Base-by-base conservation (phyloP, 2,113 vertebrate genomes). In the Tringa solitaria region DNA sequence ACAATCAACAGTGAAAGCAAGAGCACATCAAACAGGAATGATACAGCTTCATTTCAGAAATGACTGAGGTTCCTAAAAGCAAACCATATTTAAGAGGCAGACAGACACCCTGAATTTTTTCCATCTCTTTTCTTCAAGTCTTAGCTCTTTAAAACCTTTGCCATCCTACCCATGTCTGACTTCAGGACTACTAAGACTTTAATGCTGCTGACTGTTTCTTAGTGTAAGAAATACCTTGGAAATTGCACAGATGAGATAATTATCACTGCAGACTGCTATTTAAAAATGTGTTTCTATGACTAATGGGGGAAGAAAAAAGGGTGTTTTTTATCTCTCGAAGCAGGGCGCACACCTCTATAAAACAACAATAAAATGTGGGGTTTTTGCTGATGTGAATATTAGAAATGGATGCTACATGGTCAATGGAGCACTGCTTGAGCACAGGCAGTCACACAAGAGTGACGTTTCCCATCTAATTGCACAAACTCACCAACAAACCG, bases 401-500 rank as follows among this genome's bases (percentile, higher is more conserved):
- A 61, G 67, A 84, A 93, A 73, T 4, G 41, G 76, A 64, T 5
- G 41, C 53, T 57, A 2, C 3, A 14, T 14, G n/a, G 57, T 65
- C 77, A 46, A 8, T 1, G 26, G 88, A 93, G 72, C 73, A 43
- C 45, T 74, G 84, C 77, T 88, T 74, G 65, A 93, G 77, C 86
- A 73, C 1, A 1, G 89, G 72, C 90, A 95, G 77, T 28, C 91
- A 92, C 80, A 96, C 80, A 64, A 89, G 83, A 89, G 88, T 80
- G 91, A 84, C 3, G n/a, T 83, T 48, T 86, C 87, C 88, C 73
- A 85, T 61, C 84, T 96, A 97, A 95, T 91, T 68, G 78, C 95
- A 93, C 90, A 91, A 95, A 90, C 57, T 59, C 27, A 59, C 90
- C 97, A 94, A 93, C 95, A 95, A 97, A 96, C 93, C n/a, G 41